Evolutionary conservation across 2,113 vertebrate genomes (phyloP).

Genomic region (Xiphophorus hellerii): DNA sequence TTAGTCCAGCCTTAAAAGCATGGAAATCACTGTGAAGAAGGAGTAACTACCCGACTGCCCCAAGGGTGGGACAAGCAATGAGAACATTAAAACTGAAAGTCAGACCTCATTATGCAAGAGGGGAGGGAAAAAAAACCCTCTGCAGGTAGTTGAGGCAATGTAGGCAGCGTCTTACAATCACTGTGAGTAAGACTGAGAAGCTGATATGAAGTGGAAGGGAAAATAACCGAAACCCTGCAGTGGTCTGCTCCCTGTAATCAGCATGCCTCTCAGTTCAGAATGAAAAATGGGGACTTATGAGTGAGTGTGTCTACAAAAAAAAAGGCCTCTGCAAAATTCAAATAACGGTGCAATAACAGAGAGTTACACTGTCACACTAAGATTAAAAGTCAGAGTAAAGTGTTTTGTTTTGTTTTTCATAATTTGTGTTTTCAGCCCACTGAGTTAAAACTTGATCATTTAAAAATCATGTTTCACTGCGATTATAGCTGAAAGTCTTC

Average conservation of each 20-base stretch:
- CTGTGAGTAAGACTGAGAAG: conserved; percentile 25
- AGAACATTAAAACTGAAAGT: conserved; percentile 59
- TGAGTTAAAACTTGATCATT: no score
- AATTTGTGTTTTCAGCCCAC: no score
- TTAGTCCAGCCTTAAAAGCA: conserved; percentile 67
- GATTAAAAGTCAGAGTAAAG: neutral
- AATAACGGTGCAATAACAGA: conserved; percentile 19
- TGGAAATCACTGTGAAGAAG: conserved; percentile 69
- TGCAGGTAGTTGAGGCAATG: conserved; percentile 63
- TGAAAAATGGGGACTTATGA: conserved; percentile 22
- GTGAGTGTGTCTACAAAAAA: neutral
- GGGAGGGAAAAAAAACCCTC: conserved; percentile 49
- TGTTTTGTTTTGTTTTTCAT: no score
- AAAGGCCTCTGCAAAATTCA: conserved; percentile 3
- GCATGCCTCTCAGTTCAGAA: conserved; percentile 14
- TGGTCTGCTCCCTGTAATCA: conserved; percentile 26
- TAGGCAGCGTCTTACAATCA: conserved; percentile 48
- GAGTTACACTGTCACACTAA: neutral
- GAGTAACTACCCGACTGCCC: conserved; percentile 66
- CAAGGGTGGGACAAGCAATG: conserved; percentile 61
- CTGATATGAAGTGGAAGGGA: conserved; percentile 45
- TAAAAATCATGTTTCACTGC: no score
- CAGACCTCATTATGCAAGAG: conserved; percentile 60
- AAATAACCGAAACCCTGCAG: conserved; percentile 39
- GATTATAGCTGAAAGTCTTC: no score